Evolutionary conservation across 23 tunicate species (phyloP), one percentile per base, ranked within the genome.

Genomic region (Halocynthia aurantium): DNA sequence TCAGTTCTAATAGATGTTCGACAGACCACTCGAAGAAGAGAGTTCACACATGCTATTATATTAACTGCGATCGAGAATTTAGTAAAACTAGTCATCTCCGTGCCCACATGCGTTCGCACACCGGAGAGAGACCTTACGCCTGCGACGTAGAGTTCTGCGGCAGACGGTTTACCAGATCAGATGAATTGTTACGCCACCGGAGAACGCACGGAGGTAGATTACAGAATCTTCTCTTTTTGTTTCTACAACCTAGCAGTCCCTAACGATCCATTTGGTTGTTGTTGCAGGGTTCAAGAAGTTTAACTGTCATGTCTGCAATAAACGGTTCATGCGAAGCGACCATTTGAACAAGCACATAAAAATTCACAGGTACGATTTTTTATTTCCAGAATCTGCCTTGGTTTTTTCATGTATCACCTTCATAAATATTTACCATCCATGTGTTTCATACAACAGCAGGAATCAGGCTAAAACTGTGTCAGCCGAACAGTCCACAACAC

Each of bases 41-140:
- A 11, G 55, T 69, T 52, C 83, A 80, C 72, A 64, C 70, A 9
- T 80, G 83, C 63, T 62, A 62, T 51, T 70, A 54, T 70, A 10
- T 55, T 0, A 55, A 54, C 18, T 80, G 83, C 61, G 57, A 62
- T 51, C 69, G 70, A 55, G 74, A 70, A 70, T 80, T 67, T 57
- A 69, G 53, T 11, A 80, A 80, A 52, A 80, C 83, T 8, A 80
- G 83, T 62, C 74, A 80, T 55, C 70, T 84, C 11, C 67, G 58
- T 9, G 62, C 88, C 10, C 88, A 84, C 55, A 66, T 80, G 61
- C 88, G 88, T 5, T 77, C 88, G 6, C 88, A 84, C 83, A 84
- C 88, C 7, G 88, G 88, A 8, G 88, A 84, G 57, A 58, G 83
- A 53, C 88, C 83, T 6, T 84, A 70, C 55, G 84, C 64, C 7